phyloP scores from a whole-genome alignment of 2,113 vertebrate genomes.

The Oreocharis arfaki region DNA sequence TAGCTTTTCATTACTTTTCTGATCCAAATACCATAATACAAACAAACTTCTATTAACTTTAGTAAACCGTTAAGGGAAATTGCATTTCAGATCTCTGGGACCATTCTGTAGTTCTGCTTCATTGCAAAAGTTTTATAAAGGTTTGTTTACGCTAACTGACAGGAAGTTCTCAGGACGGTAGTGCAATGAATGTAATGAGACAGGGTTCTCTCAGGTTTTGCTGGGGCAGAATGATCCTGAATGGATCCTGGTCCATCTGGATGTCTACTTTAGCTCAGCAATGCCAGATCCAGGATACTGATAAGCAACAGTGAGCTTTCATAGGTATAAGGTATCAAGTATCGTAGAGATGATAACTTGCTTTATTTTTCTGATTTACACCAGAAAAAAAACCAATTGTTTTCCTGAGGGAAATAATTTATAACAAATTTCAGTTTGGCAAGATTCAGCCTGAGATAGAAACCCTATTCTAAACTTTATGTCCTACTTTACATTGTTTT shows the following conservation, averaged over 20 bases:
- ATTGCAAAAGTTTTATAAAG: background rate
- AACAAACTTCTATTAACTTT: background rate
- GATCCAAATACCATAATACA: background rate
- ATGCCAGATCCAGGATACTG: background rate
- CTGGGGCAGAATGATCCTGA: background rate
- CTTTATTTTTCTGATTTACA: background rate
- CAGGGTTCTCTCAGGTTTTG: background rate
- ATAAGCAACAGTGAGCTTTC: background rate
- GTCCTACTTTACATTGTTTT: background rate
- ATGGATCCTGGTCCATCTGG: background rate
- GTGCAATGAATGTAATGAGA: background rate
- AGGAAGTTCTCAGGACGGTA: background rate
- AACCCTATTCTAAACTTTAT: background rate
- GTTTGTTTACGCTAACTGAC: background rate
- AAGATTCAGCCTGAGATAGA: background rate
- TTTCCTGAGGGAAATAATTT: background rate
- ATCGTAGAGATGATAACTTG: background rate
- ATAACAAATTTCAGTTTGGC: background rate
- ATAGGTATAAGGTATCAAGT: background rate
- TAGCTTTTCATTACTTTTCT: background rate
- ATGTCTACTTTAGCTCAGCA: background rate
- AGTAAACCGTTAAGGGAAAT: background rate
- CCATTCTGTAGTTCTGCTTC: background rate
- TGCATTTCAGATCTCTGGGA: background rate
- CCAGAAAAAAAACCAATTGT: background rate